These are phyloP conservation scores for Pedetes capensis DNA, from an alignment of 2,113 vertebrate genomes.

Conservation along the genomic window DNA sequence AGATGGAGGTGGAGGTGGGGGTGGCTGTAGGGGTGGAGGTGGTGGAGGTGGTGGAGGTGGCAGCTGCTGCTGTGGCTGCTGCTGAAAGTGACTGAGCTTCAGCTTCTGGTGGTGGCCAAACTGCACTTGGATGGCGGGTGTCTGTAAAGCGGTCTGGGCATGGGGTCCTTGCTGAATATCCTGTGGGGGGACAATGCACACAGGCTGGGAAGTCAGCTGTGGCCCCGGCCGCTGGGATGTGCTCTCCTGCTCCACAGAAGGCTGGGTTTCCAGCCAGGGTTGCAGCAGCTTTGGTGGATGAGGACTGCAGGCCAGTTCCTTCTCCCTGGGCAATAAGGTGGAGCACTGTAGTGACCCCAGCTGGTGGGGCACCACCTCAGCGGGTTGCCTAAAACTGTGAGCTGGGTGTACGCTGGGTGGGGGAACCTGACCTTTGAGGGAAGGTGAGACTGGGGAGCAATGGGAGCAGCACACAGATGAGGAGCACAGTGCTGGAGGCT, in stretches of 20 bases:
- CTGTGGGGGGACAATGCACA: slow-evolving; percentile 79
- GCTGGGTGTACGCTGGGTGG: slow-evolving; percentile 69
- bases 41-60: background rate
- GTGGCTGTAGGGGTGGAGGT: slow-evolving; percentile 55
- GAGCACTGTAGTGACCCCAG: slow-evolving; percentile 78
- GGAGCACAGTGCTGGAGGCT: slow-evolving; percentile 83
- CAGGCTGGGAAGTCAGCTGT: slow-evolving; percentile 78
- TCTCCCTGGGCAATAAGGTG: slow-evolving; percentile 75
- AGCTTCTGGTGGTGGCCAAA: slow-evolving; percentile 82
- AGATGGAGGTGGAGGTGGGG: slow-evolving; percentile 28
- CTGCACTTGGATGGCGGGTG: slow-evolving; percentile 81
- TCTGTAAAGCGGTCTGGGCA: slow-evolving; percentile 73
- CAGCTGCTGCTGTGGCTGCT: slow-evolving; percentile 65
- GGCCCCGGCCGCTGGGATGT: slow-evolving; percentile 69
- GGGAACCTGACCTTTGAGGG: slow-evolving; percentile 78
- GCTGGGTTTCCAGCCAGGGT: slow-evolving; percentile 77
- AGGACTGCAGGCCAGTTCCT: slow-evolving; percentile 68
- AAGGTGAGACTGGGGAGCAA: slow-evolving; percentile 80
- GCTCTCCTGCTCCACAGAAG: slow-evolving; percentile 53
- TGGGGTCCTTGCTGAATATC: slow-evolving; percentile 72
- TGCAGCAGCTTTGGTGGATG: slow-evolving; percentile 77
- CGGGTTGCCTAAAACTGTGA: slow-evolving; percentile 76
- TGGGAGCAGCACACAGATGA: slow-evolving; percentile 89
- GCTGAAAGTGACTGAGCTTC: slow-evolving; percentile 75
- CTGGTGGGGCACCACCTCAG: slow-evolving; percentile 70